Percentiles rank a stretch among this genome's conserved stretches.
These are phyloP conservation scores for Drosophila pseudoananassae DNA, from an alignment of 1,140 invertebrate genomes.

Conservation along the genomic window DNA sequence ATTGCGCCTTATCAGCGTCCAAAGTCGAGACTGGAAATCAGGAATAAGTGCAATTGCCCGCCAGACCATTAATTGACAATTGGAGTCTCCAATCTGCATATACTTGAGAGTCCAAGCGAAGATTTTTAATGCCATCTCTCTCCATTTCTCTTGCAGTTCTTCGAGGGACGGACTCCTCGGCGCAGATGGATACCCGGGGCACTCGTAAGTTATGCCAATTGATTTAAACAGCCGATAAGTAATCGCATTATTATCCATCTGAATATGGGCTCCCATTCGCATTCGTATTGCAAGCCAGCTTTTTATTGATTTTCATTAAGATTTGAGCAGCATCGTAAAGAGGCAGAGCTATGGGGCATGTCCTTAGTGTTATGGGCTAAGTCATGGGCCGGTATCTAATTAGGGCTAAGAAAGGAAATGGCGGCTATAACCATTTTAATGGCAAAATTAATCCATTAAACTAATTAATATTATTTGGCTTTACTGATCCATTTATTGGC, in stretches of 20 bases:
- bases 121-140: slow-evolving; percentile 24
- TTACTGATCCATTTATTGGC: not conserved
- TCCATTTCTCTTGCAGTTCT: slow-evolving; percentile 44
- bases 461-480: slow-evolving; percentile 1
- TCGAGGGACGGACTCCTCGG: not conserved
- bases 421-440: not conserved
- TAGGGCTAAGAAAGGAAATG: slow-evolving; percentile 6
- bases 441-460: not conserved
- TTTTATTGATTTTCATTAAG: slow-evolving; percentile 32
- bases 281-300: slow-evolving; percentile 4
- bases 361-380: slow-evolving; percentile 8
- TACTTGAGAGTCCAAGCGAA: slow-evolving; percentile 21
- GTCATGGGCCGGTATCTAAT: slow-evolving; percentile 24
- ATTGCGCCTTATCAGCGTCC: slow-evolving; percentile 46
- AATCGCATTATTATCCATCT: slow-evolving; percentile 39
- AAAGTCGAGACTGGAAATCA: slow-evolving; percentile 36
- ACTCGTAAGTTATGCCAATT: slow-evolving; percentile 54
- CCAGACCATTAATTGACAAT: slow-evolving; percentile 41
- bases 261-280: slow-evolving; percentile 2
- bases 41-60: slow-evolving; percentile 26
- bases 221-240: slow-evolving; percentile 22
- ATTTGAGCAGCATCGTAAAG: slow-evolving; percentile 31
- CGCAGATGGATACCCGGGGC: slow-evolving; percentile 56
- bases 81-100: slow-evolving; percentile 6
- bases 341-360: slow-evolving; percentile 15